Evolutionary conservation across 37 sponge, comb jelly and placozoan genomes (phyloP).

Genomic region (Aplysina aerophoba): DNA sequence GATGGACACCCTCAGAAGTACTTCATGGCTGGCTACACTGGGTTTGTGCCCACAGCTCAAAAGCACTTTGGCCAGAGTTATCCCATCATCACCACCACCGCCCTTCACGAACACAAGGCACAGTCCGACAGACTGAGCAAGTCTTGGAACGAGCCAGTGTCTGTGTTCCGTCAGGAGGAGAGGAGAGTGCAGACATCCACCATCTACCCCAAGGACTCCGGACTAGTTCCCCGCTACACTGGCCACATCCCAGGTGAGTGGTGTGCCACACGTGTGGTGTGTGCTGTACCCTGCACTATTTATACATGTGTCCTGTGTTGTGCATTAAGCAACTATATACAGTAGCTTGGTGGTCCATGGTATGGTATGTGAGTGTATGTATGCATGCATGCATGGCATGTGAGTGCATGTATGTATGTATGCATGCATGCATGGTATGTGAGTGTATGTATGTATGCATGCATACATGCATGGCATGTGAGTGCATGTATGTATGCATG

Average conservation of each 20-base stretch:
- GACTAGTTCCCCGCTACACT: conserved; percentile 93
- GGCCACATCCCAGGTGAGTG: conserved; percentile 90
- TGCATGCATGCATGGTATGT: too few species aligned
- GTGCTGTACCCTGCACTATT: not conserved
- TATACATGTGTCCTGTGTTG: too few species aligned
- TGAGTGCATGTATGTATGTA: too few species aligned
- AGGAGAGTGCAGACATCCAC: conserved; percentile 5
- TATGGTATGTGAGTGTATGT: too few species aligned
- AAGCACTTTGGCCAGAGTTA: conserved; percentile 92
- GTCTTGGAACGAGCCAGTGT: conserved; percentile 56
- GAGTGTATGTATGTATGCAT: too few species aligned
- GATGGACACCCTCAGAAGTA: conserved; percentile 79
- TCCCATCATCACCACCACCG: conserved; percentile 81
- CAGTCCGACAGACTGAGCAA: conserved; percentile 60
- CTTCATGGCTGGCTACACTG: conserved; percentile 96
- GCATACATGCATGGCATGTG: too few species aligned
- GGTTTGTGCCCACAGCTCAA: conserved; percentile 88
- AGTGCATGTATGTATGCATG: too few species aligned
- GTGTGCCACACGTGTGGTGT: not conserved
- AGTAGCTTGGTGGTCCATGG: too few species aligned
- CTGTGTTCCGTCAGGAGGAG: conserved; percentile 36
- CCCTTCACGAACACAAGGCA: conserved; percentile 75
- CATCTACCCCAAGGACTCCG: conserved; percentile 75
- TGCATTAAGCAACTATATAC: too few species aligned
- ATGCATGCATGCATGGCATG: too few species aligned